These are phyloP conservation scores for Hyposoter didymator DNA, from an alignment of 2,888 invertebrate genomes.

Conservation along the genomic window DNA sequence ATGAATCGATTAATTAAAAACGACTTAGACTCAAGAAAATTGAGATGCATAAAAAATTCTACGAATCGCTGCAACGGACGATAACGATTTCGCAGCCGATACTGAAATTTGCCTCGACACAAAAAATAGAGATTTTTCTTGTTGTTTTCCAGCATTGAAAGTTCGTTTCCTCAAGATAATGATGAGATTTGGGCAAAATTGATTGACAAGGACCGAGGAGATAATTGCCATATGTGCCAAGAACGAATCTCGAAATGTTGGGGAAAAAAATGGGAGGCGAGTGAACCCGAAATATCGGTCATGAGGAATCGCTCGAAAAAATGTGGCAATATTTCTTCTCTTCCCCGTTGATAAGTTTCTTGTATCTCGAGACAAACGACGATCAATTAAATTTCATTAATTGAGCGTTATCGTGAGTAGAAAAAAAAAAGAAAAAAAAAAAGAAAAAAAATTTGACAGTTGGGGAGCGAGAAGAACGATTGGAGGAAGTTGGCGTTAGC, in stretches of 20 bases:
- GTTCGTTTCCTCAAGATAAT: neutral
- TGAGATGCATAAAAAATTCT: too few relatives aligned
- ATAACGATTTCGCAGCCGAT: too few relatives aligned
- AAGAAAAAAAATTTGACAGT: constrained; percentile 5
- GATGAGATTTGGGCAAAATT: neutral
- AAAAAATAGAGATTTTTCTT: neutral
- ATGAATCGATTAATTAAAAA: too few relatives aligned
- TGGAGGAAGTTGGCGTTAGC: constrained; percentile 18
- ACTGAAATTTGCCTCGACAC: neutral
- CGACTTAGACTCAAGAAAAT: too few relatives aligned
- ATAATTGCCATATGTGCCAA: neutral
- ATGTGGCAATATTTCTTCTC: neutral
- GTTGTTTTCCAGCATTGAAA: neutral
- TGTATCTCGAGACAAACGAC: neutral
- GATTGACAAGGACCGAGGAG: neutral
- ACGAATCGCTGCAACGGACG: too few relatives aligned
- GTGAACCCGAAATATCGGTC: neutral
- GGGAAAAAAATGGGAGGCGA: neutral
- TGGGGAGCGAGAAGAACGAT: neutral
- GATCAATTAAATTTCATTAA: neutral
- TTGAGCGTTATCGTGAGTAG: neutral
- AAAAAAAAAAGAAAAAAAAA: constrained; percentile 58
- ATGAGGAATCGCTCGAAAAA: neutral
- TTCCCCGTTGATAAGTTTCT: constrained; percentile 4
- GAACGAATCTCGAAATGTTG: neutral